Evolutionary conservation across 2,888 invertebrate genomes (phyloP), one percentile per base, ranked within the genome.

Genomic region (Drosophila longiperda): DNA sequence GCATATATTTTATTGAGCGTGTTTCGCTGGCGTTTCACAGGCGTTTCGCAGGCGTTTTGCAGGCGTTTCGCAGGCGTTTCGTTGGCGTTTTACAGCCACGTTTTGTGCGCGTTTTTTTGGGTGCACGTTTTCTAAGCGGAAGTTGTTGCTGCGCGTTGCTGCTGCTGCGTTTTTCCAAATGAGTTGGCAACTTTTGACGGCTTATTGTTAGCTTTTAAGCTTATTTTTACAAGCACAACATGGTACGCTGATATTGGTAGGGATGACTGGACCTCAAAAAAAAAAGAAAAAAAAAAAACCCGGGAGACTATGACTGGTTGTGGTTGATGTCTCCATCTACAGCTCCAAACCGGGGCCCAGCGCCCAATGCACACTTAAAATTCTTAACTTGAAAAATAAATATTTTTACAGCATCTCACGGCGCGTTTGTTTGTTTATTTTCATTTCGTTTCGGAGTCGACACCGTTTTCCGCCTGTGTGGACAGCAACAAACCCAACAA

Each of bases 371-470:
- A 88, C 89, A 91, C 90, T 91, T 92, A 87, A 91, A 91, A 92
- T 91, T 92, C 91, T 90, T 84, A 90, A 87, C 89, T 89, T 86
- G 86, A 89, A 92, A 90, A 89, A 91, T 87, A 88, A 91, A 91
- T 92, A 91, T 91, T 91, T 91, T 91, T 82, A 89, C 90, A 91
- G 89, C 89, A 90, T 90, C 89, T 90, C 90, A 90, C 88, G 83
- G 90, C 78, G 80, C 84, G 80, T 85, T 78, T 86, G 84, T 90
- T 90, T 89, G 84, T 90, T 90, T 91, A 84, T 90, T 87, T 86
- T 89, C 83, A 86, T 85, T 87, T 87, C 75, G 90, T 86, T 86
- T 83, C 50, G 76, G 57, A 77, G 83, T 83, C 86, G 84, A 88
- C 90, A 86, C 82, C 88, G 85, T 87, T 89, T 87, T 90, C 85